These are phyloP conservation scores for Leptopilina clavipes DNA, from an alignment of 1,140 invertebrate species.

Conservation along the genomic window DNA sequence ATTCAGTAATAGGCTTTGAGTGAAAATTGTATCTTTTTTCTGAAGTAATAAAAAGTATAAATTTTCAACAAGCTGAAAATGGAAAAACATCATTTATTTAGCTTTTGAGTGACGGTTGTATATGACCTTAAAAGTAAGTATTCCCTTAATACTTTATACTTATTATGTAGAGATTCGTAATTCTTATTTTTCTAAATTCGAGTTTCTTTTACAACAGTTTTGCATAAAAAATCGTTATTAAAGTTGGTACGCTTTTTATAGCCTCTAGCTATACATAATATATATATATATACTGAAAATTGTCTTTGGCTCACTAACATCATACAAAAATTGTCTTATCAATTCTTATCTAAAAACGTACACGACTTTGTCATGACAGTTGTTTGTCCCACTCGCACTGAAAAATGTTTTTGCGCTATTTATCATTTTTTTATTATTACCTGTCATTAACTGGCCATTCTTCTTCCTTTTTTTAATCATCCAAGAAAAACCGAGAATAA, in stretches of 20 bases:
- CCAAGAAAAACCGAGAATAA: too few relatives aligned
- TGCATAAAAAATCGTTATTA: constrained; percentile 50
- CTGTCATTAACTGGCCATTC: too few relatives aligned
- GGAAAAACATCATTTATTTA: constrained; percentile 33
- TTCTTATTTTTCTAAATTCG: constrained; percentile 6
- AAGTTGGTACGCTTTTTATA: constrained; percentile 47
- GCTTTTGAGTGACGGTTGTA: background rate
- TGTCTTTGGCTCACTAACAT: background rate
- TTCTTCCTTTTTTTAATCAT: too few relatives aligned
- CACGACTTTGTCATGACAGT: background rate
- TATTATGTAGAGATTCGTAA: constrained; percentile 15
- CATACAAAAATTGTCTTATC: constrained; percentile 5
- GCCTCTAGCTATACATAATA: constrained; percentile 22
- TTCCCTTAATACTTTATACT: background rate
- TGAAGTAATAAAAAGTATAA: too few relatives aligned
- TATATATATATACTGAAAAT: background rate
- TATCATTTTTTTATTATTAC: background rate
- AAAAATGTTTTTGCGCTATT: background rate
- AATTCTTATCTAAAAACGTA: constrained; percentile 7
- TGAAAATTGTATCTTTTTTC: too few relatives aligned
- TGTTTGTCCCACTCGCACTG: background rate
- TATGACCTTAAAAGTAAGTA: background rate
- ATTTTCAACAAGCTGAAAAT: constrained; percentile 29
- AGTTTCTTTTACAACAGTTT: constrained; percentile 4
- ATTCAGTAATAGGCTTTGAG: too few relatives aligned